Conservation (phyloP, 1,140 invertebrate genomes). For the Hirudo medicinalis region DNA sequence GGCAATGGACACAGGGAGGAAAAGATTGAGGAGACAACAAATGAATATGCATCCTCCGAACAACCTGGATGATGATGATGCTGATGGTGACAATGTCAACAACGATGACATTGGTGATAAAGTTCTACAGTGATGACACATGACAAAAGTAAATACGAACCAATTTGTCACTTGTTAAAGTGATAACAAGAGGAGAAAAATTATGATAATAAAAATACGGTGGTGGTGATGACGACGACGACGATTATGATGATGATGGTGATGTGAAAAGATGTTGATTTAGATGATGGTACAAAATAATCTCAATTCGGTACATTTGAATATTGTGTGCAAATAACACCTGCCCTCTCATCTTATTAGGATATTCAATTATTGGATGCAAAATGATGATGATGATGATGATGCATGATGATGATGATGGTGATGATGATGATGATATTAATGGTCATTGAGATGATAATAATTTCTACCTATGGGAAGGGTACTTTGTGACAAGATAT, state of each 20-base stretch:
- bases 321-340: no score
- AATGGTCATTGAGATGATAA: background rate
- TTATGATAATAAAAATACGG: no score
- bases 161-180: no score
- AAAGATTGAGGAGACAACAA: constrained; percentile 32
- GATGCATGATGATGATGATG: background rate
- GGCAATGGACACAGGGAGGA: constrained; percentile 31
- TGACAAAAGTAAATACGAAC: no score
- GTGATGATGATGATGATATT: background rate
- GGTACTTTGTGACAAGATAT: constrained; percentile 30
- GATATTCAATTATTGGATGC: background rate
- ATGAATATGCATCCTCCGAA: constrained; percentile 33
- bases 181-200: no score
- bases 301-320: no score
- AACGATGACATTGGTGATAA: background rate
- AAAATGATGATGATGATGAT: background rate
- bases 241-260: no score
- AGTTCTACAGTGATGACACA: no score
- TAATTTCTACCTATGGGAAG: constrained; percentile 30
- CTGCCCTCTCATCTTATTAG: no score
- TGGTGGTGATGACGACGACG: no score
- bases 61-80: constrained; percentile 25
- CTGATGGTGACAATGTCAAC: background rate
- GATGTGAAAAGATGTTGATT: no score
- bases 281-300: no score